phyloP scores from a whole-genome alignment of 2,113 vertebrate species.

The Tenrec ecaudatus region DNA sequence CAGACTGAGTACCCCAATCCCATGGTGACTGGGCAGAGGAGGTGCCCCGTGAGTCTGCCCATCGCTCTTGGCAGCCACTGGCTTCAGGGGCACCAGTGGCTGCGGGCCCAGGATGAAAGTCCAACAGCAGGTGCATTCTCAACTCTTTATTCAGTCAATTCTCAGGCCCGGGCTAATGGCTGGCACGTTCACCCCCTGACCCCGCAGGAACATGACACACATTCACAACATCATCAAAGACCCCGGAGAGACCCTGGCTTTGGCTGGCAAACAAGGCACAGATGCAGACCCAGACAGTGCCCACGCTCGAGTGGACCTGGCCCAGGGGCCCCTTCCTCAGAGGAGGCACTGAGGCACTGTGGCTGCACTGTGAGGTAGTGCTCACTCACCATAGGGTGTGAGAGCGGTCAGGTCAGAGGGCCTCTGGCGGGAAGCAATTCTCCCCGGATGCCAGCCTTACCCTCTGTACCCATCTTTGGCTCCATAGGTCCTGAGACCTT shows the following conservation, averaged over 20 bases:
- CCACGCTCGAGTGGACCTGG: slow-evolving; percentile 25
- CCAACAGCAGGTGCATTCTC: slow-evolving; percentile 25
- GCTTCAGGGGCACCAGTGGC: background rate
- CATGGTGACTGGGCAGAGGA: no score
- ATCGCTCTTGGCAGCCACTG: no score
- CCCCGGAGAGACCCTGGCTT: slow-evolving; percentile 59
- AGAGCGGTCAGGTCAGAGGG: slow-evolving; percentile 36
- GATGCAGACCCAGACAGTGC: slow-evolving; percentile 17
- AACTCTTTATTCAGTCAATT: slow-evolving; percentile 77
- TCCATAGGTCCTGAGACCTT: slow-evolving; percentile 55
- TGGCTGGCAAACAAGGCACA: slow-evolving; percentile 57
- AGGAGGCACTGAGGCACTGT: slow-evolving; percentile 39
- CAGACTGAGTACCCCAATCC: background rate
- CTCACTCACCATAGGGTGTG: slow-evolving; percentile 6
- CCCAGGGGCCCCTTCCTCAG: slow-evolving; percentile 4
- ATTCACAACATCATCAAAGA: slow-evolving; percentile 67
- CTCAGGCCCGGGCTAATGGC: slow-evolving; percentile 66
- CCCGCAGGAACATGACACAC: slow-evolving; percentile 68
- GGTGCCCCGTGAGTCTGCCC: no score
- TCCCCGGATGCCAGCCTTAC: background rate
- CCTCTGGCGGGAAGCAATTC: slow-evolving; percentile 13
- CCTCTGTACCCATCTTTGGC: slow-evolving; percentile 29
- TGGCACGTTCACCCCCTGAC: slow-evolving; percentile 55
- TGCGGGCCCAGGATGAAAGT: slow-evolving; percentile 8
- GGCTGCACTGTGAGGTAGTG: background rate